phyloP scores from a whole-genome alignment of 2,888 invertebrate species.

The Cotesia congregata region DNA sequence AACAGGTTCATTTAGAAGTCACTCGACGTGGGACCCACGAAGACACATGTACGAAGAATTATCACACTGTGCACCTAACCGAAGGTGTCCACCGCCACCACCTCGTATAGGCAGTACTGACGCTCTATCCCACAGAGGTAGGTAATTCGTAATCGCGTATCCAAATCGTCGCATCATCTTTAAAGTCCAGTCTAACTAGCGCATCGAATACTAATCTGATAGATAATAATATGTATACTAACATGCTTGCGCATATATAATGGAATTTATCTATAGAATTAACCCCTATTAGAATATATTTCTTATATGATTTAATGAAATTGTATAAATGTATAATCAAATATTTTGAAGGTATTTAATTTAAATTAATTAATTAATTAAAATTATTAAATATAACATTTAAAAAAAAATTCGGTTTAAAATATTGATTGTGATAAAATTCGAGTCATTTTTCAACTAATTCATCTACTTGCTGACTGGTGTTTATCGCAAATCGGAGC shows the following conservation, averaged over 20 bases:
- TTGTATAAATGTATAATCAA: slow-evolving; percentile 14
- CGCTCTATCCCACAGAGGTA: slow-evolving; percentile 67
- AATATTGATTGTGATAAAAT: slow-evolving; percentile 7
- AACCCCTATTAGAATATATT: slow-evolving; percentile 8
- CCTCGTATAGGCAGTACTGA: slow-evolving; percentile 74
- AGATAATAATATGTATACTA: slow-evolving; percentile 29
- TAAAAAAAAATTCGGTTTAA: not conserved
- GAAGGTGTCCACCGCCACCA: slow-evolving; percentile 72
- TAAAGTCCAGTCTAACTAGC: slow-evolving; percentile 30
- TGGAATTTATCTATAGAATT: slow-evolving; percentile 34
- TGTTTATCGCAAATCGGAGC: slow-evolving; percentile 51
- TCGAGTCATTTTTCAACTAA: slow-evolving; percentile 15
- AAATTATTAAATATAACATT: not conserved
- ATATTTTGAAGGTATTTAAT: slow-evolving; percentile 15
- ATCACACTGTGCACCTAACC: slow-evolving; percentile 74
- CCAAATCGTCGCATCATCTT: slow-evolving; percentile 25
- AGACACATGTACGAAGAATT: slow-evolving; percentile 92
- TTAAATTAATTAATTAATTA: not conserved
- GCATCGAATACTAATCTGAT: slow-evolving; percentile 32
- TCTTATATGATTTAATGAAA: not conserved
- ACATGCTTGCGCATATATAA: slow-evolving; percentile 45
- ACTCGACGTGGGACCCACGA: slow-evolving; percentile 91
- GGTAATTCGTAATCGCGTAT: slow-evolving; percentile 56
- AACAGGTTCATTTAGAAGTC: slow-evolving; percentile 72
- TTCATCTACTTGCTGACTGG: slow-evolving; percentile 27